Conservation (phyloP, 2,797 vertebrate species). For the Lacerta agilis region DNA sequence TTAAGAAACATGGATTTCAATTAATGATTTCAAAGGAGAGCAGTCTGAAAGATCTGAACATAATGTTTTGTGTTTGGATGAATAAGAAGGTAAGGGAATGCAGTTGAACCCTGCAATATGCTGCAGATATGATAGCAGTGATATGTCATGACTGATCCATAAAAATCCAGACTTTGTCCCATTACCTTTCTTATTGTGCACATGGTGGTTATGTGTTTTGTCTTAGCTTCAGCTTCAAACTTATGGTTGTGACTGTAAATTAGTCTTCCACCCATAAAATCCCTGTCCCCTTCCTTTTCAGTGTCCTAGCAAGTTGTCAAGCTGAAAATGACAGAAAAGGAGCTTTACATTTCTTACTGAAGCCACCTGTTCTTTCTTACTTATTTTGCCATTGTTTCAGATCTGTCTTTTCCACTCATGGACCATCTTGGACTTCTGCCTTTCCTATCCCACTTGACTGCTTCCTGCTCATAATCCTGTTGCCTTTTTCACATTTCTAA, state of each 20-base stretch:
- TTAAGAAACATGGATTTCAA: background rate
- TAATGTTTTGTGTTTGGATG: background rate
- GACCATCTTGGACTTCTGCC: background rate
- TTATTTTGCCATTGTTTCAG: background rate
- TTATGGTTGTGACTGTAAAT: background rate
- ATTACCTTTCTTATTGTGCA: background rate
- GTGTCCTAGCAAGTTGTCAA: background rate
- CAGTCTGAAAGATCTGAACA: background rate
- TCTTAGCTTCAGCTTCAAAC: background rate
- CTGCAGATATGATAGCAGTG: background rate
- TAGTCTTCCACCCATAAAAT: background rate
- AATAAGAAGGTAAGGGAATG: background rate
- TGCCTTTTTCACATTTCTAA: background rate
- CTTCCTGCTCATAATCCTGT: background rate
- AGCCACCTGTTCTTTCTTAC: background rate
- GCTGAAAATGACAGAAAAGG: background rate
- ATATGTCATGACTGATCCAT: background rate
- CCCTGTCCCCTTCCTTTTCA: background rate
- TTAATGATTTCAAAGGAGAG: background rate
- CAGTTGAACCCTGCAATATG: background rate
- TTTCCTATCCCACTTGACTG: background rate
- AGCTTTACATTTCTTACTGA: background rate
- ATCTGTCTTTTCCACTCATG: background rate
- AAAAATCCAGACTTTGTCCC: background rate
- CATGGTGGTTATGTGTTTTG: background rate